Conservation (phyloP, 2,888 invertebrate species). For the Podabrus alpinus region DNA sequence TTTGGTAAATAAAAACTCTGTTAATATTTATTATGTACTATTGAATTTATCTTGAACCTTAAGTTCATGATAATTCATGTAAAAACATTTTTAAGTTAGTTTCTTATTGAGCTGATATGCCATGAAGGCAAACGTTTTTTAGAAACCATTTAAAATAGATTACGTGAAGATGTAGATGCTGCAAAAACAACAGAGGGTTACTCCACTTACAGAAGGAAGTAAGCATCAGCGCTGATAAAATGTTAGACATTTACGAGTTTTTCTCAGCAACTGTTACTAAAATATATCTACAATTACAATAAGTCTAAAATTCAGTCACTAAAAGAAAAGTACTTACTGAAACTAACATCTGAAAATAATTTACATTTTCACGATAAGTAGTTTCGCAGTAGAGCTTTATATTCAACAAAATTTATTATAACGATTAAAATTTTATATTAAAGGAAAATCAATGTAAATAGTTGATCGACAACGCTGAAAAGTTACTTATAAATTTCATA, state of each 20-base stretch:
- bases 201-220: slow-evolving; percentile 8
- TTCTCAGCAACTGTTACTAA: neutral
- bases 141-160: slow-evolving; percentile 19
- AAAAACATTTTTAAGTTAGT: neutral
- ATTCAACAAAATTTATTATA: neutral
- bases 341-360: neutral
- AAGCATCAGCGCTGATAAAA: neutral
- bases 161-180: slow-evolving; percentile 9
- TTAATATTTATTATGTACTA: neutral
- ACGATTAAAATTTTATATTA: neutral
- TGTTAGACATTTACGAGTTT: neutral
- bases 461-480: neutral
- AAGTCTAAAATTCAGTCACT: neutral
- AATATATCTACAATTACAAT: neutral
- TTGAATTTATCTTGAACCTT: neutral
- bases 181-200: slow-evolving; percentile 12
- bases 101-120: neutral
- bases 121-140: slow-evolving; percentile 9
- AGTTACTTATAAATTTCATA: neutral
- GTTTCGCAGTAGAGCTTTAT: neutral
- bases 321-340: neutral
- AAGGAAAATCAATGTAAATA: neutral
- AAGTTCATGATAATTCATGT: neutral
- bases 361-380: neutral
- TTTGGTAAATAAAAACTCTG: neutral